Percentiles rank a stretch among this genome's conserved stretches.
Evolutionary conservation across 2,113 vertebrate genomes (phyloP).

Genomic region (Parus major): DNA sequence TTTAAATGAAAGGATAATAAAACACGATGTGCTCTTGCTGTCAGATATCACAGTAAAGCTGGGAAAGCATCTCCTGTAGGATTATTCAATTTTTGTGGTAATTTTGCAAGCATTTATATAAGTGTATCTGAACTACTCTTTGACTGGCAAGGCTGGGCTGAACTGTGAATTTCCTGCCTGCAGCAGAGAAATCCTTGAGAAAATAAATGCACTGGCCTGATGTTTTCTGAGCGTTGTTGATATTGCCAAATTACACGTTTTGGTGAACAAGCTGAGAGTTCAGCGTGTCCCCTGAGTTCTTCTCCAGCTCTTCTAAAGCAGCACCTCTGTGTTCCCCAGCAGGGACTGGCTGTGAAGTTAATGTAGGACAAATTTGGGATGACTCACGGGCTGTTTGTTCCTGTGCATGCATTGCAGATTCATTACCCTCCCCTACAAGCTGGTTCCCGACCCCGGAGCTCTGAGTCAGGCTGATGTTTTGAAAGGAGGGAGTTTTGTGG

Average conservation of each 20-base stretch:
- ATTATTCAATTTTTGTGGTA: neutral
- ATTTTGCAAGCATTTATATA: neutral
- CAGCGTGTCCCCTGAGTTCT: neutral
- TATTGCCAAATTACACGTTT: neutral
- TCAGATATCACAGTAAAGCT: neutral
- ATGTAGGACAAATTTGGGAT: neutral
- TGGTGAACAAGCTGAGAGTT: neutral
- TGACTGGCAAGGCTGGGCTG: neutral
- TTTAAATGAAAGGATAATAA: neutral
- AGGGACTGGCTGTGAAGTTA: neutral
- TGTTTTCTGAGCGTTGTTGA: neutral
- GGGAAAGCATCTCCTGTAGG: neutral
- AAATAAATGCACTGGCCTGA: neutral
- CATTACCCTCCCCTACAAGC: neutral
- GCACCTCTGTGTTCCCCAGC: neutral
- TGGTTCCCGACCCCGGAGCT: neutral
- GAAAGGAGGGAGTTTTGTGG: neutral
- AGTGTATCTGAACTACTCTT: neutral
- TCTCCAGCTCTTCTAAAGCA: neutral
- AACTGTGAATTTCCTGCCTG: neutral
- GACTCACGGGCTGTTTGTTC: conserved; percentile 23
- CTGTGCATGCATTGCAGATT: neutral
- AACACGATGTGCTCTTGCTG: neutral
- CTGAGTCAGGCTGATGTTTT: conserved; percentile 45
- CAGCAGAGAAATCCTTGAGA: neutral